phyloP scores from a whole-genome alignment of 2,888 invertebrate genomes.

The Melolontha melolontha region DNA sequence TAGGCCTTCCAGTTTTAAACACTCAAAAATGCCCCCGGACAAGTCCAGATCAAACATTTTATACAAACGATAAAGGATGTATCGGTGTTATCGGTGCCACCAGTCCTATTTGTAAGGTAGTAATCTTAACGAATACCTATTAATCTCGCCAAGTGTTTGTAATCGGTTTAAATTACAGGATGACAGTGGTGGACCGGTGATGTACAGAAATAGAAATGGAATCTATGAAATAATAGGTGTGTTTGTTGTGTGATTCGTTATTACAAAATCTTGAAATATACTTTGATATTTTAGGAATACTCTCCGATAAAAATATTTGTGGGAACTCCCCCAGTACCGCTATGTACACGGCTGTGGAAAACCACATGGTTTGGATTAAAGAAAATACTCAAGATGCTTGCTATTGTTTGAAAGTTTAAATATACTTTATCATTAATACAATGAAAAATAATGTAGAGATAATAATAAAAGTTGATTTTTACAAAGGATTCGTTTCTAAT shows the following conservation, averaged over 20 bases:
- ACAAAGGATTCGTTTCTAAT: not conserved
- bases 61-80: conserved; percentile 70
- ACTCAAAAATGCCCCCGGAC: conserved; percentile 64
- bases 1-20: conserved; percentile 68
- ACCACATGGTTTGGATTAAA: conserved; percentile 71
- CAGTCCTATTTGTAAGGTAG: conserved; percentile 68
- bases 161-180: conserved; percentile 61
- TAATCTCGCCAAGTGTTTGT: conserved; percentile 10
- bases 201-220: conserved; percentile 66
- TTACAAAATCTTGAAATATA: not conserved
- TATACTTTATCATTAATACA: not conserved
- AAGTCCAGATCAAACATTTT: conserved; percentile 57
- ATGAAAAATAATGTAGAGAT: not conserved
- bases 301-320: conserved; percentile 68
- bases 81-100: conserved; percentile 67
- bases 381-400: conserved; percentile 70
- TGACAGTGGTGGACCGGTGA: conserved; percentile 70
- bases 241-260: conserved; percentile 30
- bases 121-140: conserved; percentile 20
- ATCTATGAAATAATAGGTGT: conserved; percentile 69
- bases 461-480: too few relatives aligned
- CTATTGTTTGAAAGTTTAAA: conserved; percentile 63
- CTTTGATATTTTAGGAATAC: conserved; percentile 62
- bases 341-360: conserved; percentile 67
- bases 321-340: conserved; percentile 63